phyloP scores from a whole-genome alignment of 2,113 vertebrate genomes.

The Mastomys natalensis region DNA sequence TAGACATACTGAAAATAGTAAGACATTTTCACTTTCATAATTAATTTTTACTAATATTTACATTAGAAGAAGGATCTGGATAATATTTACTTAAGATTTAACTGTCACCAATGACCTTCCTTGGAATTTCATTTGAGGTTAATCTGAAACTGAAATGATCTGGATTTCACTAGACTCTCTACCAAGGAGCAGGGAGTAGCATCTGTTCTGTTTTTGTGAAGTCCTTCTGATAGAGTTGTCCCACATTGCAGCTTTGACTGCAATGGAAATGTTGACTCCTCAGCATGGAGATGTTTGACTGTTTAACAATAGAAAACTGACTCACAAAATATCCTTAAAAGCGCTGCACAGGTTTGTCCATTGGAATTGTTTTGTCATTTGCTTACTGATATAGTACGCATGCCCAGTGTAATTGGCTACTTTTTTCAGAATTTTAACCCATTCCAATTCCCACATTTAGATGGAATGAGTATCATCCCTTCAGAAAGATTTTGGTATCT shows the following conservation, averaged over 20 bases:
- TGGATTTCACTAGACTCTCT: neutral
- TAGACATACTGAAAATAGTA: slow-evolving; percentile 43
- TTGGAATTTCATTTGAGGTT: slow-evolving; percentile 35
- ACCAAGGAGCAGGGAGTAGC: neutral
- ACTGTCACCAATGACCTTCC: neutral
- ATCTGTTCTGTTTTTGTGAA: neutral
- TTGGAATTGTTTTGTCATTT: neutral
- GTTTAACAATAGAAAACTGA: neutral
- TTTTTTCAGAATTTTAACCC: neutral
- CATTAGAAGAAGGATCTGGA: slow-evolving; percentile 27
- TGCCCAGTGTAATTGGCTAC: neutral
- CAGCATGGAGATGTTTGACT: neutral
- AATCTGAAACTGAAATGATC: neutral
- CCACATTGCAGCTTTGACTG: neutral
- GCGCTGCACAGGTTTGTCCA: neutral
- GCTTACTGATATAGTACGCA: neutral
- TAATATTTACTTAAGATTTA: neutral
- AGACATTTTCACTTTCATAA: neutral
- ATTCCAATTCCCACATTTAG: neutral
- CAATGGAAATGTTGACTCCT: no score
- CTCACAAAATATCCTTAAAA: neutral
- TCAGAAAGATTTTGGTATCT: neutral
- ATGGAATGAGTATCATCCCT: neutral
- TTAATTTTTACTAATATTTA: slow-evolving; percentile 60
- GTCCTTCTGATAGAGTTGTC: neutral